phyloP scores from a whole-genome alignment of 1,140 invertebrate species.

The Lordiphosa mommai region DNA sequence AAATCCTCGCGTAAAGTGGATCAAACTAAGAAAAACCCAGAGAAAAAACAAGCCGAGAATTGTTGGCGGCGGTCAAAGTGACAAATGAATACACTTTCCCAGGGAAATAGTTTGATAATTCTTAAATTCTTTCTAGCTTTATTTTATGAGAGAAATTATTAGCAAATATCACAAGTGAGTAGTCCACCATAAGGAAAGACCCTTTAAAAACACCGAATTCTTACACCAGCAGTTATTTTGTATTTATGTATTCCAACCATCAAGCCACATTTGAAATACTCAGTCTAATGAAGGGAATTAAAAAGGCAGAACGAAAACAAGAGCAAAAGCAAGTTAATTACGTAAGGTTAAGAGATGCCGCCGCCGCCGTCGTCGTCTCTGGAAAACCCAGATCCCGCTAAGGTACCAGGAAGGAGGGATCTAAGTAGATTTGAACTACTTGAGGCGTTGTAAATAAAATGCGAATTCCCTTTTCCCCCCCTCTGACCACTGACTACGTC shows the following conservation, averaged over 20 bases:
- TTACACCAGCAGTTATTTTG: too few relatives aligned
- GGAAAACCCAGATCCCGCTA: slow-evolving; percentile 1
- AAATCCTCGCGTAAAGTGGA: slow-evolving; percentile 71
- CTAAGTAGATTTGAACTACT: slow-evolving; percentile 70
- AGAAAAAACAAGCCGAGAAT: slow-evolving; percentile 9
- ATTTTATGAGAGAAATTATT: neutral
- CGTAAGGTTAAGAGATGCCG: slow-evolving; percentile 47
- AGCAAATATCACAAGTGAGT: neutral
- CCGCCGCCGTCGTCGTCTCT: neutral
- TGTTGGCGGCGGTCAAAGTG: neutral
- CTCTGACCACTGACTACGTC: slow-evolving; percentile 15
- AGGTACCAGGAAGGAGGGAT: neutral
- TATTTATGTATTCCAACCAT: neutral
- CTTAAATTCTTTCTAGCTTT: too few relatives aligned
- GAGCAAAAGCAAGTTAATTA: slow-evolving; percentile 59
- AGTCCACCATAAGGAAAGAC: too few relatives aligned
- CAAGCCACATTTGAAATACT: neutral
- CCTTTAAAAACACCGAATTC: too few relatives aligned
- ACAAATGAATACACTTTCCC: slow-evolving; percentile 3
- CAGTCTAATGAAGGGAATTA: slow-evolving; percentile 1
- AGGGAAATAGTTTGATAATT: neutral
- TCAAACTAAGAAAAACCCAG: slow-evolving; percentile 52
- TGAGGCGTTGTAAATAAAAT: slow-evolving; percentile 70
- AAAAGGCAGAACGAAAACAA: slow-evolving; percentile 10
- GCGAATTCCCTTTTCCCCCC: slow-evolving; percentile 25